Evolutionary conservation across 1,140 invertebrate genomes (phyloP).

Genomic region (Phocides pigmalion): DNA sequence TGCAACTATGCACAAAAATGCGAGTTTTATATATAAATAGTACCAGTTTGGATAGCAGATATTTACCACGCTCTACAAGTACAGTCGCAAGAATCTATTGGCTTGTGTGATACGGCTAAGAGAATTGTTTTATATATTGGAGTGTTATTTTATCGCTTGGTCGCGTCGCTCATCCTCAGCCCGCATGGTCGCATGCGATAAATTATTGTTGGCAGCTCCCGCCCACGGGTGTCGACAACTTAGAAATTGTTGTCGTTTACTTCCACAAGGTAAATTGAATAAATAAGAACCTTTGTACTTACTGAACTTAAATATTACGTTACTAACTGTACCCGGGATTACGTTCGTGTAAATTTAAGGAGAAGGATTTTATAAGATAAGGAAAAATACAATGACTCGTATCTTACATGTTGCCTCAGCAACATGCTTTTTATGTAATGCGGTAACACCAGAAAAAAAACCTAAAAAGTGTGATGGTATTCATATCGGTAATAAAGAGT

Average conservation of each 20-base stretch:
- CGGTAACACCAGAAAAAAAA: too few species aligned
- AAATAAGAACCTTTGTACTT: neutral
- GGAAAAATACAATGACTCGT: too few species aligned
- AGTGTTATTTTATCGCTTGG: slow-evolving; percentile 59
- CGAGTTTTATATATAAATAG: too few species aligned
- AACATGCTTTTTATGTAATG: too few species aligned
- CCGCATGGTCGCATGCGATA: slow-evolving; percentile 52
- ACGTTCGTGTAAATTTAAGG: too few species aligned
- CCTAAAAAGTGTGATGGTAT: too few species aligned
- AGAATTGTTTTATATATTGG: slow-evolving; percentile 45
- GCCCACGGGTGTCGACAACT: slow-evolving; percentile 57
- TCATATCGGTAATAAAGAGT: too few species aligned
- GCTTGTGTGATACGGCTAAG: slow-evolving; percentile 19
- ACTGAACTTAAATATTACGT: neutral
- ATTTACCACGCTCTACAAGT: slow-evolving; percentile 16
- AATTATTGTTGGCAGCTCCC: slow-evolving; percentile 51
- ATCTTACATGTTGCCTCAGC: too few species aligned
- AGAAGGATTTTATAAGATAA: too few species aligned
- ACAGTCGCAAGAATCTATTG: slow-evolving; percentile 10
- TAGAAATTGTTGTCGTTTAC: neutral
- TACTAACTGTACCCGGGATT: too few species aligned
- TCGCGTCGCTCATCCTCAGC: slow-evolving; percentile 42
- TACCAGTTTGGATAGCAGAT: slow-evolving; percentile 1
- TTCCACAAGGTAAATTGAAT: slow-evolving; percentile 5
- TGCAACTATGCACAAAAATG: too few species aligned